Evolutionary conservation across 2,888 invertebrate species (phyloP), one percentile per base, ranked within the genome.

Genomic region (Flexamia atlantica): DNA sequence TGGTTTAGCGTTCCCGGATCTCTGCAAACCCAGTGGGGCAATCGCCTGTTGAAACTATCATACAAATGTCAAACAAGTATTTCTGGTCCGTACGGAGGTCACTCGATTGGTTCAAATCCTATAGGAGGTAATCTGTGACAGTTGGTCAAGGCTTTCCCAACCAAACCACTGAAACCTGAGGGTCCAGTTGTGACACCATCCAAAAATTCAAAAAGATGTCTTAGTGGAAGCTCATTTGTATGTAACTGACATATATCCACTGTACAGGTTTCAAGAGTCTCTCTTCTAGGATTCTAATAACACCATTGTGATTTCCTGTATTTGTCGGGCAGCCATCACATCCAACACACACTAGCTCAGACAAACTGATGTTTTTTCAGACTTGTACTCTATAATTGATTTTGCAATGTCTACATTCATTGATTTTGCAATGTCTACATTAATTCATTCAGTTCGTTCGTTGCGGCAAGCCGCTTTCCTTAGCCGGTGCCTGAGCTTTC

Each of bases 121-220:
- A 84, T 50, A 68, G 84, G 32, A 40, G 84, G 36, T 7, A 36
- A 36, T 36, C 9, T 36, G 5, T 36, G 36, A 36, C 36, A 36
- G 36, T 36, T 36, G 36, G 9, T 7, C 36, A 36, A 9, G 36
- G 36, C 4, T 36, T 36, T 36, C 9, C 36, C 36, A n/a, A n/a
- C n/a, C n/a, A n/a, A n/a, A n/a, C n/a, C n/a, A 4, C 81, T 5
- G 83, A 60, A 84, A 5, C 68, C 57, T 68, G 60, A 83, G 17
- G 85, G 83, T n/a, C 85, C 82, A n/a, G 81, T 80, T 25, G 70
- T 72, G 50, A 50, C 64, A 42, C 85, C 64, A 83, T 85, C 83
- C 14, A 85, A 23, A 82, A 53, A 23, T 57, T 50, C 28, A 53
- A 84, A 85, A 20, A 84, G 50, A 50, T 84, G 84, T 25, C 28